Evolutionary conservation across 2,113 vertebrate species (phyloP).

Genomic region (Microcebus murinus): DNA sequence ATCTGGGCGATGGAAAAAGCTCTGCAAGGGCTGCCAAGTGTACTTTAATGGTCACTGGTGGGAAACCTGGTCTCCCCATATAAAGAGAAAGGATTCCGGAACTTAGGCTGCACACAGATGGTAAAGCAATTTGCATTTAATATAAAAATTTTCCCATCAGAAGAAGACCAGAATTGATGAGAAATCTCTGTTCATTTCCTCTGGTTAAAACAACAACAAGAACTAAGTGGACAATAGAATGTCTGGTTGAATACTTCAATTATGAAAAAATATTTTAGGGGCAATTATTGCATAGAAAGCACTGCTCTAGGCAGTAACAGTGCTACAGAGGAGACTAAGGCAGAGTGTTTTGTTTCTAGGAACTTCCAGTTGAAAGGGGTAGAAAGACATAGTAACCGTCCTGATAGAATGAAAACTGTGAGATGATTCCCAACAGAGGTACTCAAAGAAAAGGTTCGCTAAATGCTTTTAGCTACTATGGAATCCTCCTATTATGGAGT

Average conservation of each 20-base stretch:
- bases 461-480: not conserved
- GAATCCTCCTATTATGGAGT: not conserved
- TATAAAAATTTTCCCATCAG: constrained; percentile 53
- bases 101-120: constrained; percentile 25
- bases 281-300: not conserved
- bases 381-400: not conserved
- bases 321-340: not conserved
- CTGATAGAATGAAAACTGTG: not conserved
- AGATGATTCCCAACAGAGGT: not conserved
- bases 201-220: constrained; percentile 55
- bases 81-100: constrained; percentile 41
- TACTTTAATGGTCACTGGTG: constrained; percentile 47
- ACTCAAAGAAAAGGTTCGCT: not conserved
- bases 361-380: not conserved
- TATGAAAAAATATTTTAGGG: not conserved
- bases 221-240: not conserved
- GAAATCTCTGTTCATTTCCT: constrained; percentile 51
- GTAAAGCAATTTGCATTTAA: constrained; percentile 61
- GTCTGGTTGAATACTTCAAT: not conserved
- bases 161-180: constrained; percentile 44
- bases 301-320: not conserved
- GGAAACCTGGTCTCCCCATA: constrained; percentile 41
- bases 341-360: constrained; percentile 14
- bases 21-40: not conserved
- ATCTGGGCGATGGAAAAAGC: constrained; percentile 41